A percentile compares a stretch with the other conserved stretches of the same genome.
These are phyloP conservation scores for Ceyx erithaca DNA, from an alignment of 2,797 vertebrate species.

Conservation along the genomic window DNA sequence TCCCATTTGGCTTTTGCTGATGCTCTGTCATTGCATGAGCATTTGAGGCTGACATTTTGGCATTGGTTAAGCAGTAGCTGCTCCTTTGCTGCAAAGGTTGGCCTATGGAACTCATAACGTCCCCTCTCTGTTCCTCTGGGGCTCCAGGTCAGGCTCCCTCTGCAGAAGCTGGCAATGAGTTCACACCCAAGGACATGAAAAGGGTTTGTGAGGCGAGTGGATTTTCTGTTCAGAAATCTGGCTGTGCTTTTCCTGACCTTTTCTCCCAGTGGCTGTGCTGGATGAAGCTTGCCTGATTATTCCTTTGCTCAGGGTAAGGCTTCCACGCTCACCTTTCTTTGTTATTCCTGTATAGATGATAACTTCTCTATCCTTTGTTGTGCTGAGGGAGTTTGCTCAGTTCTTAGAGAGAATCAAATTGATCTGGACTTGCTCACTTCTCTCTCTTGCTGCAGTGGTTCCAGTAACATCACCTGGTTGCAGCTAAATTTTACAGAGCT, in stretches of 20 bases:
- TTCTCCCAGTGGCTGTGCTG: not conserved
- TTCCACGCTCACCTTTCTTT: not conserved
- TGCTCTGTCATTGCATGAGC: not conserved
- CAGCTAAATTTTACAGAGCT: constrained; percentile 5
- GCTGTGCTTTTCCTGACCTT: not conserved
- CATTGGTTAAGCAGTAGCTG: not conserved
- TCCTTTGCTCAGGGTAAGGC: not conserved
- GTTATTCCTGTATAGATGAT: not conserved
- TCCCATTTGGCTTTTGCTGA: constrained; percentile 49
- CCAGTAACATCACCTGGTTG: not conserved
- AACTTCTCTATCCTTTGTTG: not conserved
- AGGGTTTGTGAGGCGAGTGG: not conserved
- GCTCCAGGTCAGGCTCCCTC: not conserved
- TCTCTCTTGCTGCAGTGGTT: not conserved
- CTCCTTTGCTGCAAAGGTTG: constrained; percentile 19
- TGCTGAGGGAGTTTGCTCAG: not conserved
- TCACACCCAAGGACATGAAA: not conserved
- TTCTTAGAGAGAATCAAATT: not conserved
- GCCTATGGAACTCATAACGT: not conserved
- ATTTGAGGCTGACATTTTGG: not conserved
- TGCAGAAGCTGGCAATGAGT: not conserved
- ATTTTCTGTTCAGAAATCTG: not conserved
- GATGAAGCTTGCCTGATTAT: not conserved
- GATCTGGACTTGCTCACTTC: not conserved
- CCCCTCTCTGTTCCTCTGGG: not conserved